Evolutionary conservation across 2,888 invertebrate species (phyloP), one percentile per base, ranked within the genome.

Genomic region (Callosobruchus maculatus): DNA sequence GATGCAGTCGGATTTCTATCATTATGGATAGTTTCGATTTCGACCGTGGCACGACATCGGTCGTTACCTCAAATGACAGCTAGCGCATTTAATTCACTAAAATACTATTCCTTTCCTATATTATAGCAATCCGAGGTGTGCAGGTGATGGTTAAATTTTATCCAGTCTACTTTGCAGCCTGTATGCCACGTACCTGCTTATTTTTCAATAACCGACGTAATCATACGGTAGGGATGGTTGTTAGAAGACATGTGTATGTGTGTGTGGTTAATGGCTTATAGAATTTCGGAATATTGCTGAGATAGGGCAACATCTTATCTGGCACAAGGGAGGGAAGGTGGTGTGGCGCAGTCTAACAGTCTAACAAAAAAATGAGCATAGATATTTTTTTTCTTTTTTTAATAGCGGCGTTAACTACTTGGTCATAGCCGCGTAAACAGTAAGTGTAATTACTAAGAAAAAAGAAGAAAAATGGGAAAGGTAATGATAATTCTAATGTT

Each of bases 1-100:
- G 78, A 80, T 80, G 79, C 74, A 76, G 75, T 79, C 77, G 77
- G 75, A 81, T 81, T 81, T 81, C 79, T 81, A 79, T 81, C 76
- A 81, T 81, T 81, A 81, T 74, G 73, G 78, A 77, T 79, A 77
- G 79, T 81, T 80, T 78, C 77, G 77, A 77, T 78, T 80, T 79
- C 71, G 74, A 75, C 75, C 74, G 71, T 76, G 75, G 49, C 13
- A 49, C 1, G 49, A 49, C 49, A 18, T 1, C 49, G 49, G 18
- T 66, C 72, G 79, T 80, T 78, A 79, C 74, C 71, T 70, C 73
- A 80, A 80, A 80, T 78, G 78, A 80, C 78, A 80, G 79, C 75
- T 75, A 77, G 77, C 74, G 76, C 77, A 78, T 77, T 77, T 77
- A 77, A 78, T 76, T 74, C 71, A 74, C 75, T 77, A 75, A 78